phyloP scores from a whole-genome alignment of 2,113 vertebrate genomes.

The Sula dactylatra region DNA sequence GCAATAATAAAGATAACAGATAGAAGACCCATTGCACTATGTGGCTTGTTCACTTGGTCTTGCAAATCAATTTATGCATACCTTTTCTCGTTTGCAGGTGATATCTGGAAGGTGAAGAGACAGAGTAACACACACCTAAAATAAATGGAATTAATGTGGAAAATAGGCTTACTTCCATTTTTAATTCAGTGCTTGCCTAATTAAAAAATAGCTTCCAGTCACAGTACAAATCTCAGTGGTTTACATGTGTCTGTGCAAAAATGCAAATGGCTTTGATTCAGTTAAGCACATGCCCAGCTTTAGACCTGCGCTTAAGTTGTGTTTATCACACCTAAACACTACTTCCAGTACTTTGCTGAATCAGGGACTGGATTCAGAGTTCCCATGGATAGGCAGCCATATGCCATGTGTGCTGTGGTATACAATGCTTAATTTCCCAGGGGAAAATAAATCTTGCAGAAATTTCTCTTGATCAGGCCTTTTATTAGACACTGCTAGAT shows the following conservation, averaged over 20 bases:
- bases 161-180: background rate
- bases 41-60: background rate
- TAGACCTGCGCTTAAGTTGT: background rate
- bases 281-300: background rate
- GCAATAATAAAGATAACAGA: background rate
- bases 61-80: background rate
- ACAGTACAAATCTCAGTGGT: background rate
- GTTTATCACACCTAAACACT: background rate
- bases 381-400: slow-evolving; percentile 5
- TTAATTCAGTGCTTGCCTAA: background rate
- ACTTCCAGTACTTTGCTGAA: background rate
- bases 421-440: slow-evolving; percentile 43
- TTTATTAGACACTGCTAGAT: slow-evolving; percentile 25
- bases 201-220: background rate
- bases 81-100: background rate
- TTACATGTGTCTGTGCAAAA: background rate
- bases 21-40: background rate
- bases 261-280: background rate
- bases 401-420: background rate
- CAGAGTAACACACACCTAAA: background rate
- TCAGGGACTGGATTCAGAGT: background rate
- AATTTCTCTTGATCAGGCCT: background rate
- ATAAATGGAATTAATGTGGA: background rate
- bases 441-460: slow-evolving; percentile 14
- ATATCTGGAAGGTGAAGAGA: background rate